A percentile compares a stretch with the other conserved stretches of the same genome.
These are phyloP conservation scores for Manduca sexta DNA, from an alignment of 1,140 invertebrate genomes.

Conservation along the genomic window DNA sequence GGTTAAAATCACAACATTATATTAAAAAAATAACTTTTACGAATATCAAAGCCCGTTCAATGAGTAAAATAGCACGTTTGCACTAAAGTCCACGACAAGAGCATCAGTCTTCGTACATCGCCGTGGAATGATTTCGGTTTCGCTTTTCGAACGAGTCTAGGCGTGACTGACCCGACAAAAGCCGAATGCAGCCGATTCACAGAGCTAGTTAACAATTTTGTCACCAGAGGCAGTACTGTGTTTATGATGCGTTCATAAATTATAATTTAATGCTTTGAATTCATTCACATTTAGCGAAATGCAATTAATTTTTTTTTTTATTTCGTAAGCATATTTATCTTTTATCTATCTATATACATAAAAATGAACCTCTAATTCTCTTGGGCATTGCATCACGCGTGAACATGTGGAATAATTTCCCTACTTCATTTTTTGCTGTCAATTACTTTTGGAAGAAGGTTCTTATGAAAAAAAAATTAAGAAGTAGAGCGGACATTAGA, in stretches of 20 bases:
- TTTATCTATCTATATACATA: too few relatives aligned
- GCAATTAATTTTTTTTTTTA: too few relatives aligned
- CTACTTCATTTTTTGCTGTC: too few relatives aligned
- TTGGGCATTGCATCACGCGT: too few relatives aligned
- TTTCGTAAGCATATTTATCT: too few relatives aligned
- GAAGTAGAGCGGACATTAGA: too few relatives aligned
- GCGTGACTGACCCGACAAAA: constrained; percentile 64
- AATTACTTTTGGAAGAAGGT: too few relatives aligned
- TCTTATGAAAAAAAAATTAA: too few relatives aligned
- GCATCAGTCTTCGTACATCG: constrained; percentile 67
- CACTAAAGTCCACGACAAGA: constrained; percentile 64
- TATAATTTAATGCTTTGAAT: background rate
- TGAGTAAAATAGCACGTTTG: constrained; percentile 57
- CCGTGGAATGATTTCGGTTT: constrained; percentile 68
- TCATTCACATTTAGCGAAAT: too few relatives aligned
- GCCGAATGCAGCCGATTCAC: constrained; percentile 49
- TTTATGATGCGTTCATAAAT: constrained; percentile 37
- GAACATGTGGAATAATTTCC: too few relatives aligned
- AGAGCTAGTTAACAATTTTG: constrained; percentile 14
- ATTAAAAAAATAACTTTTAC: constrained; percentile 49
- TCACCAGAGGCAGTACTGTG: constrained; percentile 42
- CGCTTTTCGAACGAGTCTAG: constrained; percentile 70
- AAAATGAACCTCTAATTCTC: too few relatives aligned
- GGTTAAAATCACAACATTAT: constrained; percentile 58
- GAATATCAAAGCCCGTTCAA: constrained; percentile 50